Conservation (phyloP, 2,797 vertebrate genomes). For the Gorsachius magnificus region DNA sequence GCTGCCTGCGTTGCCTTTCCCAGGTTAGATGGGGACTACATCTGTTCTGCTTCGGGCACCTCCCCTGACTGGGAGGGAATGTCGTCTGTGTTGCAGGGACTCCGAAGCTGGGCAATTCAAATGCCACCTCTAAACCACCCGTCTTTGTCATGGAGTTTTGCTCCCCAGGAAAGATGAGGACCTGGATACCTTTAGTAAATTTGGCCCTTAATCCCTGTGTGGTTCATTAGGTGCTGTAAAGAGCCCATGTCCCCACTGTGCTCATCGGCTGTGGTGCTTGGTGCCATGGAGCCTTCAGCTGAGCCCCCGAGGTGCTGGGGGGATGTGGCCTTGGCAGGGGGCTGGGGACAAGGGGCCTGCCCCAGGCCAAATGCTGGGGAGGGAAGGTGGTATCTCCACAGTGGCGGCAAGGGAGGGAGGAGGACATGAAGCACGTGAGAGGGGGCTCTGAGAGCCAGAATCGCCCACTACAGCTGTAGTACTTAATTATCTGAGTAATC, state of each 20-base stretch:
- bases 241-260: rapidly evolving
- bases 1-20: rapidly evolving
- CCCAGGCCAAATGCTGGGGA: neutral
- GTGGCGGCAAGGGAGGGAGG: neutral
- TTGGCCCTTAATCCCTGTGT: neutral
- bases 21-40: neutral
- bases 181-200: neutral
- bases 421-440: neutral
- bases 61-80: rapidly evolving
- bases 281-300: neutral
- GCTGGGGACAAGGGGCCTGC: neutral
- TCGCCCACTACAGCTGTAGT: neutral
- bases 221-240: neutral
- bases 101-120: neutral
- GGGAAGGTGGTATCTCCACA: neutral
- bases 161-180: neutral
- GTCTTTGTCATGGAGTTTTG: neutral
- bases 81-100: rapidly evolving
- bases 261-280: rapidly evolving
- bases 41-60: neutral
- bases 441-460: neutral
- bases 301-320: neutral
- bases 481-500: neutral
- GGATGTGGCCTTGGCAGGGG: neutral
- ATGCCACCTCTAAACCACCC: neutral